These are phyloP conservation scores for Sinocyclocheilus maitianheensis DNA, from an alignment of 2,113 vertebrate genomes.

Conservation along the genomic window DNA sequence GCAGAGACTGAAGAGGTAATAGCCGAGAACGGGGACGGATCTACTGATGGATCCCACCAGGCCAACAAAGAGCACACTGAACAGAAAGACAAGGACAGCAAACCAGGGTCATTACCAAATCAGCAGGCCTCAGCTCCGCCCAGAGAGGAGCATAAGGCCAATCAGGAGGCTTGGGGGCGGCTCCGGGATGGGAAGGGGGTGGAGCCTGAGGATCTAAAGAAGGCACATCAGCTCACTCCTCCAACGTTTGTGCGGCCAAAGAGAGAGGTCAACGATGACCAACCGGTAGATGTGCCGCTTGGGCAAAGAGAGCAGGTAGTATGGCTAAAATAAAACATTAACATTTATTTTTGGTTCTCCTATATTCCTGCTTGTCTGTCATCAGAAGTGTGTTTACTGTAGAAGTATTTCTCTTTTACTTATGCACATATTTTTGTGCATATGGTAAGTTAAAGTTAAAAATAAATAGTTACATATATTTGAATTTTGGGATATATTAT, in stretches of 20 bases:
- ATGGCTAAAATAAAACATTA: too few species aligned
- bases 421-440: too few species aligned
- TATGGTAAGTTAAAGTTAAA: too few species aligned
- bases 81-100: conserved; percentile 67
- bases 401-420: too few species aligned
- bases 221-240: conserved; percentile 82
- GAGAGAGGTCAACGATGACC: conserved; percentile 84
- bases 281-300: conserved; percentile 82
- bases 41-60: conserved; percentile 65
- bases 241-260: conserved; percentile 89
- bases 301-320: conserved; percentile 83
- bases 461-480: too few species aligned
- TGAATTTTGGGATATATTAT: too few species aligned
- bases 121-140: conserved; percentile 62
- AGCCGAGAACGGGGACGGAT: conserved; percentile 1
- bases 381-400: neutral
- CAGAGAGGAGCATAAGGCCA: conserved; percentile 75
- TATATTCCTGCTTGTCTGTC: neutral
- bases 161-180: conserved; percentile 88
- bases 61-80: conserved; percentile 62
- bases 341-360: too few species aligned
- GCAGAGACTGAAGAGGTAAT: conserved; percentile 71
- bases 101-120: conserved; percentile 58
- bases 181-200: conserved; percentile 91
- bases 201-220: conserved; percentile 91